phyloP scores from a whole-genome alignment of 2,888 invertebrate genomes.

The Octonoba sinensis region DNA sequence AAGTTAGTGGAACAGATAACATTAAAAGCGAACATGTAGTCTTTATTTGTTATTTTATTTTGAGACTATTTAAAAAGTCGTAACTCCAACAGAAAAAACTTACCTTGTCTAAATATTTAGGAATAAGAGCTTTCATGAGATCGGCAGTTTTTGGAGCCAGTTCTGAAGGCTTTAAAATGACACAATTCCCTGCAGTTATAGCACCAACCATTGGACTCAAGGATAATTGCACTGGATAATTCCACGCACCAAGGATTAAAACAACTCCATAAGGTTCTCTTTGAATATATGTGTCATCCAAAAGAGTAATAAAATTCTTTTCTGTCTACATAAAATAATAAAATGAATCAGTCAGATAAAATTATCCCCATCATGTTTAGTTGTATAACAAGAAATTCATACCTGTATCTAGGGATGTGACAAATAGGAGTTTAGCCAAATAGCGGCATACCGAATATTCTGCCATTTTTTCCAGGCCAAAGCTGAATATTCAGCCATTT shows the following conservation, averaged over 20 bases:
- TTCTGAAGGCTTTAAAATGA: slow-evolving; percentile 81
- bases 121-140: slow-evolving; percentile 81
- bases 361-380: no score
- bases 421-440: no score
- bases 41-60: no score
- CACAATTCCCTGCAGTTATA: slow-evolving; percentile 83
- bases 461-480: no score
- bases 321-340: slow-evolving; percentile 67
- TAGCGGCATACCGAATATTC: no score
- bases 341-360: not conserved
- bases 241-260: slow-evolving; percentile 77
- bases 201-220: slow-evolving; percentile 78
- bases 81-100: slow-evolving; percentile 6
- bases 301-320: slow-evolving; percentile 70
- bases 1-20: no score
- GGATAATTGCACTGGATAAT: slow-evolving; percentile 74
- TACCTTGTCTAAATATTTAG: slow-evolving; percentile 85
- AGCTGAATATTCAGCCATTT: no score
- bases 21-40: no score
- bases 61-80: no score
- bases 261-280: slow-evolving; percentile 94
- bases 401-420: no score
- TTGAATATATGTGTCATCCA: slow-evolving; percentile 72
- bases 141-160: slow-evolving; percentile 81
- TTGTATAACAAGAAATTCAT: no score